These are phyloP conservation scores for Aphelenchoides besseyi DNA, from an alignment of 1,140 invertebrate species.

Conservation along the genomic window DNA sequence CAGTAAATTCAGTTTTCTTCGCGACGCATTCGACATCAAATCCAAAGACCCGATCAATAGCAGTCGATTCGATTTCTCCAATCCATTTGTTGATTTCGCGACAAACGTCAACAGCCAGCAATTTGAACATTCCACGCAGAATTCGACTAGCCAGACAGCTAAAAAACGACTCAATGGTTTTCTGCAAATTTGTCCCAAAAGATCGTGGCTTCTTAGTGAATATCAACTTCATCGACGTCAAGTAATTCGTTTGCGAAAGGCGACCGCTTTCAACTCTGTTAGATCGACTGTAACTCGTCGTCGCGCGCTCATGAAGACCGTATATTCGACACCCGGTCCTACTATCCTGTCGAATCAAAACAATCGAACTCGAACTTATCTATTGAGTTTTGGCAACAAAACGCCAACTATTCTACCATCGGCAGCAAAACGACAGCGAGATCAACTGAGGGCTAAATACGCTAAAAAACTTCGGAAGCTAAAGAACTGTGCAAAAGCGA, in stretches of 20 bases:
- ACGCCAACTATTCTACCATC: conserved; percentile 6
- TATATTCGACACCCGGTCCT: background rate
- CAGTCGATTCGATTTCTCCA: background rate
- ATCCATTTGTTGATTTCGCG: background rate
- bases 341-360: conserved; percentile 3
- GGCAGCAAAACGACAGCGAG: background rate
- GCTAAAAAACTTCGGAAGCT: too few relatives aligned
- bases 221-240: background rate
- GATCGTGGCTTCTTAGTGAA: background rate
- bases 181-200: background rate
- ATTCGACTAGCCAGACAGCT: background rate
- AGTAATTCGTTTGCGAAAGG: background rate
- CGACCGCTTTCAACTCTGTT: background rate
- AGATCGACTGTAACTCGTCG: background rate
- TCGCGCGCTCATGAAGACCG: background rate
- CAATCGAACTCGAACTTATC: background rate
- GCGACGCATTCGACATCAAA: background rate
- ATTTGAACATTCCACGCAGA: background rate
- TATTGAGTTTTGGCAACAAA: background rate
- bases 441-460: background rate
- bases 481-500: too few relatives aligned
- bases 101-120: background rate
- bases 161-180: background rate
- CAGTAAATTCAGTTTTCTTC: conserved; percentile 1
- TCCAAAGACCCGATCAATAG: background rate